Conservation (phyloP, 2,797 vertebrate genomes). For the Eulemur mongoz region DNA sequence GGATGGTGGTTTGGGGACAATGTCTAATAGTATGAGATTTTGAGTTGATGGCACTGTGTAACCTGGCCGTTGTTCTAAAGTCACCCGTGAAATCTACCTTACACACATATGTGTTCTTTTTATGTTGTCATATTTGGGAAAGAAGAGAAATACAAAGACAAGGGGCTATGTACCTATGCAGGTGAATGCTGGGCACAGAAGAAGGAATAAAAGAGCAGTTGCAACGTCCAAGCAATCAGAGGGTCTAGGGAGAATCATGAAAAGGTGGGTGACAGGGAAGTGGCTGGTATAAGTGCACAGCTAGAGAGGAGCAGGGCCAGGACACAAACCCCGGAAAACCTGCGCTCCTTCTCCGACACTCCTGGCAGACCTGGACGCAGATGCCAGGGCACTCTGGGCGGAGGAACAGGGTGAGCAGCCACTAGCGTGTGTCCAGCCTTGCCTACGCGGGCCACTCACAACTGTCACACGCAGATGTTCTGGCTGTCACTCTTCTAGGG, state of each 20-base stretch:
- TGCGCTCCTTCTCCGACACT: rapidly evolving
- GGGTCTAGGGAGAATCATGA: not conserved
- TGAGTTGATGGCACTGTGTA: not conserved
- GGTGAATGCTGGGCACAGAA: not conserved
- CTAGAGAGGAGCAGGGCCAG: not conserved
- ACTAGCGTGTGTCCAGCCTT: not conserved
- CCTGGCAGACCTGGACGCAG: not conserved
- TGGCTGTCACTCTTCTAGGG: constrained; percentile 40
- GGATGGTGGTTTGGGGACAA: too few species aligned
- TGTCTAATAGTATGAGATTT: not conserved
- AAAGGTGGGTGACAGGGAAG: not conserved
- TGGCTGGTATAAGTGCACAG: rapidly evolving
- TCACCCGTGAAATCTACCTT: not conserved
- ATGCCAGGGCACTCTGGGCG: rapidly evolving
- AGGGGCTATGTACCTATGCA: not conserved
- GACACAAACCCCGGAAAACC: not conserved
- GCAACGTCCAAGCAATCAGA: not conserved
- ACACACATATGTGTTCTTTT: not conserved
- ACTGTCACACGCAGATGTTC: constrained; percentile 26
- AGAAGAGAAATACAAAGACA: not conserved
- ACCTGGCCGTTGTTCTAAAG: not conserved
- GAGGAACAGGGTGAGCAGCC: not conserved
- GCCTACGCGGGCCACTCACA: not conserved
- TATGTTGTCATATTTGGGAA: not conserved
- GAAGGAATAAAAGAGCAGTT: not conserved